These are phyloP conservation scores for Trididemnum nubilum DNA, from an alignment of 23 tunicate genomes.

Conservation along the genomic window DNA sequence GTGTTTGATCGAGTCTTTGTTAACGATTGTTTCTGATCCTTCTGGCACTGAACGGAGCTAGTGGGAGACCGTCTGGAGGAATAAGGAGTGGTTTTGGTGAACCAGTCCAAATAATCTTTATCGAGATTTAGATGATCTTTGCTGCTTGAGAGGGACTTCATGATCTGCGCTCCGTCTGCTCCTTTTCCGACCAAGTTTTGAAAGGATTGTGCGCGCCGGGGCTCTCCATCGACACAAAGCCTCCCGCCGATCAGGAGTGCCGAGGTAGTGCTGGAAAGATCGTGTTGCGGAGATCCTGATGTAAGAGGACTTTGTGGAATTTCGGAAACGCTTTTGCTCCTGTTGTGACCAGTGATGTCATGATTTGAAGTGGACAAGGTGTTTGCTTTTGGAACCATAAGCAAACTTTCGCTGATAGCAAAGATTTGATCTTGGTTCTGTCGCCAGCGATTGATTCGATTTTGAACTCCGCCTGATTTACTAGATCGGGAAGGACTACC, in stretches of 20 bases:
- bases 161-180: conserved; percentile 14
- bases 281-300: too few relatives aligned
- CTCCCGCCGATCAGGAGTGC: neutral
- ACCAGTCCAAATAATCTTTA: conserved; percentile 28
- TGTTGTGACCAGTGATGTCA: neutral
- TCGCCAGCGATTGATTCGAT: conserved; percentile 7
- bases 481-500: conserved; percentile 24
- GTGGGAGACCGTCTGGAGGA: conserved; percentile 1
- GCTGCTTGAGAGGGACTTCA: conserved; percentile 1
- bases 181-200: neutral
- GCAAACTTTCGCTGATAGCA: neutral
- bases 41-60: neutral
- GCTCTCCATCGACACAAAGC: too few relatives aligned
- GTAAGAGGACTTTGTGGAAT: too few relatives aligned
- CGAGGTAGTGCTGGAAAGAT: neutral
- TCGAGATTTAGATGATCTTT: neutral
- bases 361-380: too few relatives aligned
- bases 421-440: neutral
- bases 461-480: conserved; percentile 24
- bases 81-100: conserved; percentile 37
- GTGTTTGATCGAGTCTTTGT: neutral
- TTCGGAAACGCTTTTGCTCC: neutral
- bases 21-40: too few relatives aligned
- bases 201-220: neutral
- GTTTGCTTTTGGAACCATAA: neutral